These are phyloP conservation scores for Neosilurus hyrtlii DNA, from an alignment of 2,797 vertebrate species.

Conservation along the genomic window DNA sequence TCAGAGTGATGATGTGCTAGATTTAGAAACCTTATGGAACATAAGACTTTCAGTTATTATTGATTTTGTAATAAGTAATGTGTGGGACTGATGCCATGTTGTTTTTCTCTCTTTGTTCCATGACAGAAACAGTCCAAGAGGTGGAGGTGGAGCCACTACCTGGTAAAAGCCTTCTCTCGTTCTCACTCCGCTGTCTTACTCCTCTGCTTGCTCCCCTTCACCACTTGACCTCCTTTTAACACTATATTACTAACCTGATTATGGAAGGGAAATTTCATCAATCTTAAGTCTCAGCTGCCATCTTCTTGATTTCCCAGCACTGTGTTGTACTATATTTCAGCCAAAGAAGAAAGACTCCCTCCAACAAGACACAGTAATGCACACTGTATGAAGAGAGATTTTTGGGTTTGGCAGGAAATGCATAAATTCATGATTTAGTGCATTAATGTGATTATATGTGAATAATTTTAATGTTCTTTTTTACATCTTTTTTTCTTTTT, in stretches of 20 bases:
- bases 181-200: not conserved
- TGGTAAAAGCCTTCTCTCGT: constrained; percentile 62
- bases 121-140: constrained; percentile 64
- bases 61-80: not conserved
- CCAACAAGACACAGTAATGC: not conserved
- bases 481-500: too few relatives aligned
- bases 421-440: not conserved
- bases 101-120: constrained; percentile 31
- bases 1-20: not conserved
- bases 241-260: not conserved
- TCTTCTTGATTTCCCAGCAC: constrained; percentile 18
- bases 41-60: not conserved
- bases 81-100: not conserved
- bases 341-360: not conserved
- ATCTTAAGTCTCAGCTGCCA: not conserved
- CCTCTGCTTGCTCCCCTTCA: not conserved
- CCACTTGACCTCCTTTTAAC: not conserved
- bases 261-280: constrained; percentile 23
- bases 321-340: not conserved
- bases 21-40: not conserved
- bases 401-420: not conserved
- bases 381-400: not conserved
- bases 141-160: constrained; percentile 74
- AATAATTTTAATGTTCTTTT: not conserved
- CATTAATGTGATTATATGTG: not conserved